phyloP scores from a whole-genome alignment of 2,888 invertebrate genomes.

The Euclidia mi region DNA sequence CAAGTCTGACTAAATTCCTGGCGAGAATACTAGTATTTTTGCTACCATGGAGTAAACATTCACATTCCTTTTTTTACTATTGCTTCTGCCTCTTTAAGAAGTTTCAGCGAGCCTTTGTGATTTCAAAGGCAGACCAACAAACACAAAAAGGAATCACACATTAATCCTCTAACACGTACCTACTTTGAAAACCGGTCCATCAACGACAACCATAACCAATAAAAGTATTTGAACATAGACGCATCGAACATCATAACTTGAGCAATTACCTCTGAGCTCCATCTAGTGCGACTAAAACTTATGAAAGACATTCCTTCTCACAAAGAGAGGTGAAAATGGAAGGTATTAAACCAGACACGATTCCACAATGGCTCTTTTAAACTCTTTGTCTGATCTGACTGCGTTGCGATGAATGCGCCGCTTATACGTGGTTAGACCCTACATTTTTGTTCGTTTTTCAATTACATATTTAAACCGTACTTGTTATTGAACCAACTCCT shows the following conservation, averaged over 20 bases:
- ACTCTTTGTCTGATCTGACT: constrained; percentile 68
- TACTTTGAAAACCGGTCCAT: too few relatives aligned
- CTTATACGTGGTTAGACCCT: constrained; percentile 32
- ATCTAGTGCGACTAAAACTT: constrained; percentile 45
- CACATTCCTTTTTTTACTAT: too few relatives aligned
- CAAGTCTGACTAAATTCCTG: too few relatives aligned
- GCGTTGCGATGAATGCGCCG: constrained; percentile 50
- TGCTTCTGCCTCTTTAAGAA: too few relatives aligned
- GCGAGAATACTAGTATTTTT: too few relatives aligned
- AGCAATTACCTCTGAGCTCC: constrained; percentile 38
- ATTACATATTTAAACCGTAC: too few relatives aligned
- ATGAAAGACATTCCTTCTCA: constrained; percentile 68
- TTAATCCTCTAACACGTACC: too few relatives aligned
- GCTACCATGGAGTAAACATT: too few relatives aligned
- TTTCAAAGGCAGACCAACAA: too few relatives aligned
- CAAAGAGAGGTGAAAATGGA: constrained; percentile 73
- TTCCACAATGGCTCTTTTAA: constrained; percentile 76
- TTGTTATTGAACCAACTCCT: too few relatives aligned
- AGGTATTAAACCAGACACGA: constrained; percentile 71
- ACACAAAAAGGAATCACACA: too few relatives aligned
- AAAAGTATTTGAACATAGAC: constrained; percentile 18
- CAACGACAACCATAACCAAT: neutral
- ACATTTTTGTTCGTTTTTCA: constrained; percentile 10
- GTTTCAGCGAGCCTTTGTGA: too few relatives aligned
- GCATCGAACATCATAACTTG: constrained; percentile 37